Conservation (phyloP, 2,113 vertebrate genomes). For the Propithecus coquereli region DNA sequence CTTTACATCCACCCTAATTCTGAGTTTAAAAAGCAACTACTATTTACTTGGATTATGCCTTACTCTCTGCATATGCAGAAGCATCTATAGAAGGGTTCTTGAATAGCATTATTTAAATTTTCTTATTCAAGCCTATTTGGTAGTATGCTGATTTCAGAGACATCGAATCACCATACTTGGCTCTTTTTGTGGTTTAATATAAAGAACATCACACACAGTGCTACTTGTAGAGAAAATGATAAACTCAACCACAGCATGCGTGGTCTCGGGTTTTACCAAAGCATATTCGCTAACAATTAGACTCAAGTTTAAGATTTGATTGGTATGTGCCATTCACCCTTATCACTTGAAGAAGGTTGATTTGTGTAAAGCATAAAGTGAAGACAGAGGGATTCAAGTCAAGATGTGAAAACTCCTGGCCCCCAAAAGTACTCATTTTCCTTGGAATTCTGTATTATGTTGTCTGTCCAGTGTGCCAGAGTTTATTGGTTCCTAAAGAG, state of each 20-base stretch:
- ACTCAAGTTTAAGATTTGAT: neutral
- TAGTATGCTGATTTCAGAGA: neutral
- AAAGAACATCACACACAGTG: neutral
- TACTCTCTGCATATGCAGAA: neutral
- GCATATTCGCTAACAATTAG: neutral
- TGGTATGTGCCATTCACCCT: neutral
- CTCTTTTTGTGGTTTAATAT: neutral
- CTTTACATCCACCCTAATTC: neutral
- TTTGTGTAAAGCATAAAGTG: neutral
- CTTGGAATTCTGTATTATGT: neutral
- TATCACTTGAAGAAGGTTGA: neutral
- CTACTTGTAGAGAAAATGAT: neutral
- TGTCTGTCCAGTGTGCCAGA: neutral
- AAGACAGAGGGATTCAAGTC: neutral
- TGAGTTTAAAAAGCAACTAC: neutral
- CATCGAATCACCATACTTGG: neutral
- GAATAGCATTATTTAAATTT: neutral
- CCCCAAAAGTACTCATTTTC: neutral
- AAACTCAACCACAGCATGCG: neutral
- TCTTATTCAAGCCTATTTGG: neutral
- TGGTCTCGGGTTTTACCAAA: neutral
- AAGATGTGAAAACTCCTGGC: neutral
- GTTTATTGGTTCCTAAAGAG: neutral
- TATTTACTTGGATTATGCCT: neutral
- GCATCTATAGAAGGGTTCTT: neutral